These are phyloP conservation scores for Harmothoe impar DNA, from an alignment of 2,888 invertebrate genomes.

Conservation along the genomic window DNA sequence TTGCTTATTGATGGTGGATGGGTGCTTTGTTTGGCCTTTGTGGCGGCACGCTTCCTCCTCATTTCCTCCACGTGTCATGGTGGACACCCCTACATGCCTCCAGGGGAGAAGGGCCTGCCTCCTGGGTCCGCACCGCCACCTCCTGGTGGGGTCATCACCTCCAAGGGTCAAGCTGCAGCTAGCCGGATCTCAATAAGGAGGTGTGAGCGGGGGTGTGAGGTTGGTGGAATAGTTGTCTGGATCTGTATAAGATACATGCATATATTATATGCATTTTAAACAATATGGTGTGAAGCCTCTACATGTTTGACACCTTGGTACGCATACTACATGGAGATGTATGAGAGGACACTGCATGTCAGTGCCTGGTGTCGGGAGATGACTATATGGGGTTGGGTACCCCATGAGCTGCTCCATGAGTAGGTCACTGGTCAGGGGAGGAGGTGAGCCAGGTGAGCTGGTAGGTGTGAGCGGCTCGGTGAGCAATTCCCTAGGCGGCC, in stretches of 20 bases:
- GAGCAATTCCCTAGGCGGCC: background rate
- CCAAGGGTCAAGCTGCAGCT: background rate
- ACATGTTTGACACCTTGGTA: no score
- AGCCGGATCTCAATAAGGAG: background rate
- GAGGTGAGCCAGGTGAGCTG: background rate
- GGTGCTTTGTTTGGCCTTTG: background rate
- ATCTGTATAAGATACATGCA: no score
- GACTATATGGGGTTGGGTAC: background rate
- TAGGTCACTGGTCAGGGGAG: background rate
- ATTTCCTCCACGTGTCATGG: background rate
- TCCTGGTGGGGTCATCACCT: background rate
- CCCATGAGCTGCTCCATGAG: background rate
- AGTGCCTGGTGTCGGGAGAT: background rate
- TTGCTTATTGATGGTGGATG: conserved; percentile 12
- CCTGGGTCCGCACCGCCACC: background rate
- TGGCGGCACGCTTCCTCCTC: conserved; percentile 1
- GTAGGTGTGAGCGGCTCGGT: background rate
- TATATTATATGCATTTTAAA: no score
- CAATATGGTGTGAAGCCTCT: no score
- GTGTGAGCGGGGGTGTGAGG: background rate
- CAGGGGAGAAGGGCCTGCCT: background rate
- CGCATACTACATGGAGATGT: no score
- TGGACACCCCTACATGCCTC: background rate
- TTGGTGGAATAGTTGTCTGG: background rate
- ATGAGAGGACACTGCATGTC: background rate